Conservation (phyloP, 1,140 invertebrate species). For the Drosophila auraria region DNA sequence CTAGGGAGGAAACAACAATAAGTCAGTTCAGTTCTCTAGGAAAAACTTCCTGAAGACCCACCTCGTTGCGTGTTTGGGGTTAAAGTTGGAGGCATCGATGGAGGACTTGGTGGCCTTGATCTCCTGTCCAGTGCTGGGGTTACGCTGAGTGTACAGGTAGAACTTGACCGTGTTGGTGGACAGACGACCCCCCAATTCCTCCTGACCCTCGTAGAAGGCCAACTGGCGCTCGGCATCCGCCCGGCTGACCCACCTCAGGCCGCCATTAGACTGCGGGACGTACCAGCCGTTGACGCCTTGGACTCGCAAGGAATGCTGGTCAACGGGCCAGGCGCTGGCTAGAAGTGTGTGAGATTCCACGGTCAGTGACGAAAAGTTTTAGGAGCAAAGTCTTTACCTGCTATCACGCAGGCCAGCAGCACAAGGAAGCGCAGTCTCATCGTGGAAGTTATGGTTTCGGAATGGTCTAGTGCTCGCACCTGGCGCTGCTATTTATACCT, state of each 20-base stretch:
- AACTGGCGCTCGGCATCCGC: constrained; percentile 38
- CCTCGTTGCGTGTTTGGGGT: constrained; percentile 60
- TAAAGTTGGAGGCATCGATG: constrained; percentile 59
- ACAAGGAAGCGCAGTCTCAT: constrained; percentile 68
- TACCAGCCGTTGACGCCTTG: constrained; percentile 63
- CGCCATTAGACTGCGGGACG: constrained; percentile 54
- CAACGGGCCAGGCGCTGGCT: constrained; percentile 55
- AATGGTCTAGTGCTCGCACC: constrained; percentile 32
- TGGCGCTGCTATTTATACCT: constrained; percentile 57
- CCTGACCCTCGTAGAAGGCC: constrained; percentile 44
- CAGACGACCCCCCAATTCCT: constrained; percentile 32
- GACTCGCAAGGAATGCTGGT: constrained; percentile 36
- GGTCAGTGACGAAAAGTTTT: not conserved
- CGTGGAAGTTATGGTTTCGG: constrained; percentile 22
- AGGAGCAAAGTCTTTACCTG: constrained; percentile 55
- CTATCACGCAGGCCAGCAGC: constrained; percentile 55
- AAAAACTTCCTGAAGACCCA: not conserved
- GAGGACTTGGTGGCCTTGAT: constrained; percentile 42
- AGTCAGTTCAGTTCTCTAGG: no score
- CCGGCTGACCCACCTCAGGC: constrained; percentile 47
- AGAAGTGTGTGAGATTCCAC: not conserved
- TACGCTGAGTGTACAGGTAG: constrained; percentile 62
- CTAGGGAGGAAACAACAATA: constrained; percentile 6
- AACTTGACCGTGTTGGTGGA: constrained; percentile 60
- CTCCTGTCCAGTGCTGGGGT: constrained; percentile 44